These are phyloP conservation scores for Champsocephalus esox DNA, from an alignment of 2,797 vertebrate species.

Conservation along the genomic window DNA sequence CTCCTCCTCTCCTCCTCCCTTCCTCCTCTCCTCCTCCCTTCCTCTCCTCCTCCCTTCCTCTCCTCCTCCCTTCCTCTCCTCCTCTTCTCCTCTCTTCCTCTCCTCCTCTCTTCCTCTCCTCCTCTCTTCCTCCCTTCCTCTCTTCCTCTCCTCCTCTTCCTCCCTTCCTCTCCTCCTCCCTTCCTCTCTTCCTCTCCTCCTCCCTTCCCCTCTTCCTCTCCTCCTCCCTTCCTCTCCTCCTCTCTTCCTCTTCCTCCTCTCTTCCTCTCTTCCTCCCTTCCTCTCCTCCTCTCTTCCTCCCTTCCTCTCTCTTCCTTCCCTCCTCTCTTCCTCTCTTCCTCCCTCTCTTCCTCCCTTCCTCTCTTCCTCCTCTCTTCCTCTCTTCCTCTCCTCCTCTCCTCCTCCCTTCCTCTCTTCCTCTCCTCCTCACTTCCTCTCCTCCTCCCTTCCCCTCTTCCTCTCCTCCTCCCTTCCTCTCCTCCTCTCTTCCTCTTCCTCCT, in stretches of 20 bases:
- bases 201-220: neutral
- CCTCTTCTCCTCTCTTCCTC: too few relatives aligned
- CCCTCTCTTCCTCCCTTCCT: accelerated
- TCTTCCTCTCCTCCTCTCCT: too few relatives aligned
- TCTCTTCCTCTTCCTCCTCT: too few relatives aligned
- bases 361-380: accelerated
- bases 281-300: accelerated
- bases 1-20: too few relatives aligned
- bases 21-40: accelerated
- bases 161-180: too few relatives aligned
- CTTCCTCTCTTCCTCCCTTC: accelerated
- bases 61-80: too few relatives aligned
- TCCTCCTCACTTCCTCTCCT: accelerated
- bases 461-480: accelerated
- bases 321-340: accelerated
- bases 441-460: too few relatives aligned
- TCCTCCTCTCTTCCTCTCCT: too few relatives aligned
- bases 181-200: accelerated
- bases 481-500: accelerated
- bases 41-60: too few relatives aligned
- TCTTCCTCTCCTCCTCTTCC: too few relatives aligned
- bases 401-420: accelerated
- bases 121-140: accelerated
- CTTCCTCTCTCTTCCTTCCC: accelerated
- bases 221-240: too few relatives aligned